Conservation (phyloP, 2,797 vertebrate species). For the Sus cebifrons region DNA sequence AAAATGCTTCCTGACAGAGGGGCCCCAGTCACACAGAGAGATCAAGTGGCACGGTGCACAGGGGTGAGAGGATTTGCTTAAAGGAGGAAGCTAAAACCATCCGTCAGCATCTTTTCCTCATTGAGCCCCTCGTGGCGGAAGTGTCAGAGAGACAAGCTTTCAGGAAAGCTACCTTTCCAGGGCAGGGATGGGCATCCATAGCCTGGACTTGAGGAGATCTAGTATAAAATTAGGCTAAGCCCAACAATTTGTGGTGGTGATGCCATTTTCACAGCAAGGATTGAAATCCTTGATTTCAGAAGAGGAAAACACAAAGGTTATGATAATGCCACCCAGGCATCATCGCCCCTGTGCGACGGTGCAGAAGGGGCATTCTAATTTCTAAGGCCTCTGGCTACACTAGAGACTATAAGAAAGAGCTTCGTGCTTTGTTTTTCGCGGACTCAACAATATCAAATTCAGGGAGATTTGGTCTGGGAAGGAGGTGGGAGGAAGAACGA, state of each 20-base stretch:
- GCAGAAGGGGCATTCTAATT: neutral
- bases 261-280: neutral
- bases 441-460: neutral
- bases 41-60: constrained; percentile 28
- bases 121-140: neutral
- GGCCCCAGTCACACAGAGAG: neutral
- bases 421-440: neutral
- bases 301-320: neutral
- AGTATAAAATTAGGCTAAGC: neutral
- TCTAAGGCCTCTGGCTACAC: neutral
- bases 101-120: constrained; percentile 7
- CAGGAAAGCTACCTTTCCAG: neutral
- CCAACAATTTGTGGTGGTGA: neutral
- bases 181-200: neutral
- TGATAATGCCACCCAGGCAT: neutral
- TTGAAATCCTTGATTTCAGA: neutral
- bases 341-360: neutral
- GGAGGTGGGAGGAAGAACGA: neutral
- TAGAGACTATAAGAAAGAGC: neutral
- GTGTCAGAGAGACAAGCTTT: neutral
- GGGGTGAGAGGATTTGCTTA: constrained; percentile 62
- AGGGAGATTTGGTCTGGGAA: constrained; percentile 5
- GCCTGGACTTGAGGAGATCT: neutral
- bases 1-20: constrained; percentile 40
- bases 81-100: neutral